Percentiles rank a stretch among this genome's conserved stretches.
phyloP scores from a whole-genome alignment of 2,797 vertebrate species.

The Rhincodon typus region DNA sequence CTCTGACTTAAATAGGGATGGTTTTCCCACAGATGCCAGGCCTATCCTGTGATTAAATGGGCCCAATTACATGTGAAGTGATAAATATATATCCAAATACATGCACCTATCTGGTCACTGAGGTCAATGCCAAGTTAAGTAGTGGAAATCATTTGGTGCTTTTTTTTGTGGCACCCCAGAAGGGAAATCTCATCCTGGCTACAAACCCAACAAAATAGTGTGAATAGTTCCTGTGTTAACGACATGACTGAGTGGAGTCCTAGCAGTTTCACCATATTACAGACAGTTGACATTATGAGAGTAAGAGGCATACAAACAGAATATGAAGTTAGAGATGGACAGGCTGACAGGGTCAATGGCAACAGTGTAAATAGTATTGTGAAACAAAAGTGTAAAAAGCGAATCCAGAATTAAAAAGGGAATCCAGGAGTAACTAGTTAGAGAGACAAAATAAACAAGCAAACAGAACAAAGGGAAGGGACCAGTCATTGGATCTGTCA shows the following conservation, averaged over 20 bases:
- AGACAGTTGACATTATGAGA: not conserved
- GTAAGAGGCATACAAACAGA: not conserved
- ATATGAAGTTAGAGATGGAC: not conserved
- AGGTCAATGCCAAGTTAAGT: not conserved
- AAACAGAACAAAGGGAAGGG: not conserved
- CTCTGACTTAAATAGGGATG: too few species aligned
- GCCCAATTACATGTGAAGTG: not conserved
- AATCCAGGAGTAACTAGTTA: not conserved
- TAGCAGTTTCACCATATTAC: not conserved
- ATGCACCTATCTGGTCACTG: not conserved
- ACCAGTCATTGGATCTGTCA: not conserved
- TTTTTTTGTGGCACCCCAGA: not conserved
- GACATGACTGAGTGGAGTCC: not conserved
- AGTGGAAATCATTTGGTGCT: not conserved
- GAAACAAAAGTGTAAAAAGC: not conserved
- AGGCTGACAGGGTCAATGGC: not conserved
- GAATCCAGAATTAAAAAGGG: not conserved
- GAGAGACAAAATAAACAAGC: not conserved
- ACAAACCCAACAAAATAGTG: not conserved
- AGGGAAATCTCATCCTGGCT: not conserved
- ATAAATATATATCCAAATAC: not conserved
- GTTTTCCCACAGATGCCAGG: too few species aligned
- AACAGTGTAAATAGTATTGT: not conserved
- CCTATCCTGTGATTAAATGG: too few species aligned
- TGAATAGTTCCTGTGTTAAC: not conserved